Percentiles rank a stretch among this genome's conserved stretches.
Conservation (phyloP, 2,797 vertebrate species). For the Rhynchonycteris naso region DNA sequence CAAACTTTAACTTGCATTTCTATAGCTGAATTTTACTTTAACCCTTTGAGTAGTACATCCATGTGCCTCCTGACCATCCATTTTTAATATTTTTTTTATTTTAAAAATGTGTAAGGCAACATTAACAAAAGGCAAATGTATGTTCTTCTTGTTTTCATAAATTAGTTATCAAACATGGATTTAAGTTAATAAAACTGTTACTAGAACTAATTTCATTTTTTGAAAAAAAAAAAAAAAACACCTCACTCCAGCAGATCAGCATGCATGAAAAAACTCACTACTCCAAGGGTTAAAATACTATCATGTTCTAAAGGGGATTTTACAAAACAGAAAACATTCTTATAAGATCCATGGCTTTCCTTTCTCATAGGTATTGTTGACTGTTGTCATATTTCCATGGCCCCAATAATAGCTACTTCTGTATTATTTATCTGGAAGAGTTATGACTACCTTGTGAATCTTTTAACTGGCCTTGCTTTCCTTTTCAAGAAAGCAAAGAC, state of each 20-base stretch:
- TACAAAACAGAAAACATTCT: not conserved
- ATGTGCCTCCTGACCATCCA: too few relatives aligned
- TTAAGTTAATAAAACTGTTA: too few relatives aligned
- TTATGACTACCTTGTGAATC: not conserved
- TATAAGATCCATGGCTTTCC: not conserved
- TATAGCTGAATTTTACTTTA: slow-evolving; percentile 28
- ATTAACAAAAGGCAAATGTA: too few relatives aligned
- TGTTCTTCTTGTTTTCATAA: too few relatives aligned
- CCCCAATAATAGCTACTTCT: not conserved
- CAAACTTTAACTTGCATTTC: not conserved
- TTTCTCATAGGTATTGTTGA: not conserved
- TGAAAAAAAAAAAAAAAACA: too few relatives aligned
- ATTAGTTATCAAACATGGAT: too few relatives aligned
- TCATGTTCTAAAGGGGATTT: not conserved
- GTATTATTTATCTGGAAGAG: not conserved
- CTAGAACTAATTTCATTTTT: too few relatives aligned
- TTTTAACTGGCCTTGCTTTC: not conserved
- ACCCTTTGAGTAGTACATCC: too few relatives aligned
- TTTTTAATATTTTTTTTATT: too few relatives aligned
- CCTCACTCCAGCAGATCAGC: too few relatives aligned
- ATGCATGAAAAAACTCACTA: too few relatives aligned
- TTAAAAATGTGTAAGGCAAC: too few relatives aligned
- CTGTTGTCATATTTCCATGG: not conserved
- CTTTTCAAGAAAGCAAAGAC: not conserved
- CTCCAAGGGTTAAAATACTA: not conserved